A percentile compares a stretch with the other conserved stretches of the same genome.
Evolutionary conservation across 2,888 invertebrate species (phyloP).

Genomic region (Biston betularia): DNA sequence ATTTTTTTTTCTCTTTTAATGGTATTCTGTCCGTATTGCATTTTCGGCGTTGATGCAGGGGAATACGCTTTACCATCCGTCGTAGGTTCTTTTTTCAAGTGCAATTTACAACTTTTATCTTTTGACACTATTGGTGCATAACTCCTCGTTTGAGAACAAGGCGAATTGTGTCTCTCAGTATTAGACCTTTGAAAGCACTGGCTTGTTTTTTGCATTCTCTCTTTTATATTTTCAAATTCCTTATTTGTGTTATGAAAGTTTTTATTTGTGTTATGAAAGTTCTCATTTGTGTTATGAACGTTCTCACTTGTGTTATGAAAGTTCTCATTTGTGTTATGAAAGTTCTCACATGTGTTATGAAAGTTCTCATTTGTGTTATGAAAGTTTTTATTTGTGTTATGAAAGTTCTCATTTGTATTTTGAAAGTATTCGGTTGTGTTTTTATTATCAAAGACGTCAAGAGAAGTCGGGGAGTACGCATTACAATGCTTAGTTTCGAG

Average conservation of each 20-base stretch:
- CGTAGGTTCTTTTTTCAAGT: constrained; percentile 31
- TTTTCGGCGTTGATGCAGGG: constrained; percentile 12
- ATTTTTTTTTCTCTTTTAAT: constrained; percentile 26
- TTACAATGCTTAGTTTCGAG: constrained; percentile 16
- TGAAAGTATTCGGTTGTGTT: neutral
- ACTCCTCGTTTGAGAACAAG: constrained; percentile 9
- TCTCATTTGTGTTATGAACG: no score
- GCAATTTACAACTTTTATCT: neutral
- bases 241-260: no score
- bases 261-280: no score
- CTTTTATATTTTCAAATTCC: neutral
- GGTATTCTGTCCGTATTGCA: neutral
- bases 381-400: neutral
- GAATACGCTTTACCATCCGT: constrained; percentile 37
- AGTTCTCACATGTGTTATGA: neutral
- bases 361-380: neutral
- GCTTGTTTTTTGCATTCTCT: neutral
- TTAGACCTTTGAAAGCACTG: neutral
- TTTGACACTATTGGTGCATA: neutral
- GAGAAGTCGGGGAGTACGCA: constrained; percentile 15
- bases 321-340: neutral
- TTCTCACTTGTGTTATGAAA: no score
- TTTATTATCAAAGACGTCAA: neutral
- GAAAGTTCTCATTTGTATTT: neutral
- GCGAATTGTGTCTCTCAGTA: constrained; percentile 3